Evolutionary conservation across 2,888 invertebrate species (phyloP).

Genomic region (Molorchus minor): DNA sequence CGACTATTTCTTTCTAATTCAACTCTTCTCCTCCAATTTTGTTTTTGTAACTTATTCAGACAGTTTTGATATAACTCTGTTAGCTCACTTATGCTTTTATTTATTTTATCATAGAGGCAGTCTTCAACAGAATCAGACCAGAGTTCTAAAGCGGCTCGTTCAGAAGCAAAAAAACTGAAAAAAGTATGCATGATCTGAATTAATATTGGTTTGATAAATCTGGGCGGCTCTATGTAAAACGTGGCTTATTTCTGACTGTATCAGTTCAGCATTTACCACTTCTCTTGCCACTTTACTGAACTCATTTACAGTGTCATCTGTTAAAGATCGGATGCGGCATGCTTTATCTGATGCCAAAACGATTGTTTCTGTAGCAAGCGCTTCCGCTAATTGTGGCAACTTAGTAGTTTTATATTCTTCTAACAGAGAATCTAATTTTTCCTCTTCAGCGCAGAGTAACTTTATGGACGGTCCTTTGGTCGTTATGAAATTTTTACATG

Average conservation of each 20-base stretch:
- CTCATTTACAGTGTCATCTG: conserved; percentile 75
- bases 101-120: conserved; percentile 76
- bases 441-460: conserved; percentile 50
- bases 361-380: conserved; percentile 75
- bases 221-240: conserved; percentile 76
- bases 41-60: conserved; percentile 67
- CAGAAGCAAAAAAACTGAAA: conserved; percentile 73
- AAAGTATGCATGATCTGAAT: conserved; percentile 66
- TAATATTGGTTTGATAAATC: conserved; percentile 69
- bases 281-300: conserved; percentile 81
- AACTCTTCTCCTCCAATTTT: conserved; percentile 62
- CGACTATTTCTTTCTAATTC: conserved; percentile 64
- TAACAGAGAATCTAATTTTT: conserved; percentile 49
- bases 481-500: conserved; percentile 51
- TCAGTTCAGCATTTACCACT: conserved; percentile 77
- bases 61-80: conserved; percentile 74
- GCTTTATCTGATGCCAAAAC: conserved; percentile 67
- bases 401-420: conserved; percentile 72
- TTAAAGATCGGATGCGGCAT: conserved; percentile 62
- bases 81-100: conserved; percentile 73
- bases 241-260: conserved; percentile 80
- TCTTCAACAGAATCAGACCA: conserved; percentile 81
- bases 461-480: conserved; percentile 49
- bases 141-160: conserved; percentile 75
- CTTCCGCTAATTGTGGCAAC: conserved; percentile 75